Evolutionary conservation across 2,797 vertebrate genomes (phyloP), one percentile per base, ranked within the genome.

Genomic region (Phrynocephalus forsythii): DNA sequence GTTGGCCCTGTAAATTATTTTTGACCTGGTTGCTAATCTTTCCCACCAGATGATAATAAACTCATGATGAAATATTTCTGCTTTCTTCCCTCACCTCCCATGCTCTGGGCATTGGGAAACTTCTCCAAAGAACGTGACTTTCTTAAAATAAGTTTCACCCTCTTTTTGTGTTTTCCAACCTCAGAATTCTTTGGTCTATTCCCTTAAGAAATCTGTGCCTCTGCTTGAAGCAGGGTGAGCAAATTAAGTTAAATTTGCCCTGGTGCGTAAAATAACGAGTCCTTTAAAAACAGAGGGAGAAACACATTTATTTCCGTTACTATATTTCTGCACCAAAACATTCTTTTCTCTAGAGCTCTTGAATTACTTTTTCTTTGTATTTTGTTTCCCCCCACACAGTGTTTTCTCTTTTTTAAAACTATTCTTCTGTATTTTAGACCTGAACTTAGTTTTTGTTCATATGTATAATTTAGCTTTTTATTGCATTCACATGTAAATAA

Each of bases 391-490:
- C 6, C 10, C 85, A 76, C 91, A 94, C 90, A 92, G 85, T 92
- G 91, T 93, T 95, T 95, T 92, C 95, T 96, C n/a, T 68, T 83
- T 76, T 76, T 56, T 18, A 18, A 16, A 94, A 91, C 89, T 0
- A 87, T 96, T 94, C 86, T 92, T 93, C 90, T 44, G 86, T 94
- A 93, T 96, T 95, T 83, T 92, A 71, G 86, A 95, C 91, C 93
- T 88, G 86, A 94, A 94, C 93, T 96, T 97, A 94, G 95, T 95
- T 97, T 79, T 98, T 97, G 98, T 98, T 97, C 97, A 98, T 98
- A 98, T 99, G 97, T 99, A 98, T 98, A 98, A 99, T 98, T 98
- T 97, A 97, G 97, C 97, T 33, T 96, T 96, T 95, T 94, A 95
- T 96, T 95, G 96, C 97, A 96, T 97, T 97, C 95, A 93, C 97